Evolutionary conservation across 2,113 vertebrate genomes (phyloP).

Genomic region (Urocitellus parryii): DNA sequence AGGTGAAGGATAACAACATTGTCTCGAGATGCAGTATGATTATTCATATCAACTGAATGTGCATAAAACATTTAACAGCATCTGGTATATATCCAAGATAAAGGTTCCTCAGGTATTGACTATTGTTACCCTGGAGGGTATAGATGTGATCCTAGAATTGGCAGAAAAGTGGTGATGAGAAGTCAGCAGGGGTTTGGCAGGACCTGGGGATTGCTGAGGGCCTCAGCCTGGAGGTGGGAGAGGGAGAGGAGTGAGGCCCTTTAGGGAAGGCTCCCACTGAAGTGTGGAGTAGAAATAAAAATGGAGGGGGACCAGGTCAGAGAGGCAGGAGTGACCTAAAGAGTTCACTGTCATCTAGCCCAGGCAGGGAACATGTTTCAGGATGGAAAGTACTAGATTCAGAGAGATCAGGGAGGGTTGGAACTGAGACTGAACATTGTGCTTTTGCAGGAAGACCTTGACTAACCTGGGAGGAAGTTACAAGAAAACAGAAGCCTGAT

Average conservation of each 20-base stretch:
- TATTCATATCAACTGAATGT: neutral
- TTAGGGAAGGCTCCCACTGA: neutral
- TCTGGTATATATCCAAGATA: neutral
- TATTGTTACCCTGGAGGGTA: neutral
- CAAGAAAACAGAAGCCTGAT: neutral
- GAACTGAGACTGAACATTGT: neutral
- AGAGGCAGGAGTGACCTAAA: neutral
- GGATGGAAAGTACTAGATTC: neutral
- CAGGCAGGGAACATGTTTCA: neutral
- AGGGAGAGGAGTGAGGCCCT: neutral
- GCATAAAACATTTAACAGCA: neutral
- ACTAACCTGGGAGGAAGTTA: neutral
- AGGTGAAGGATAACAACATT: neutral
- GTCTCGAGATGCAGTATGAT: neutral
- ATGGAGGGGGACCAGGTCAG: neutral
- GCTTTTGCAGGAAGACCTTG: neutral
- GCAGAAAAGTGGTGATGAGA: neutral
- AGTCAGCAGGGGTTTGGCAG: no score
- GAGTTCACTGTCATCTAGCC: fast-evolving
- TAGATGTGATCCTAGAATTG: neutral
- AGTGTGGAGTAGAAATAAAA: neutral
- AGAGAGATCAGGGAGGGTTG: neutral
- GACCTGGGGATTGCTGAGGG: neutral
- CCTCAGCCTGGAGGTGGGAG: neutral
- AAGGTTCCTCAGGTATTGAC: neutral